Evolutionary conservation across 2,113 vertebrate genomes (phyloP), one percentile per base, ranked within the genome.

Genomic region (Aspidoscelis tigris): DNA sequence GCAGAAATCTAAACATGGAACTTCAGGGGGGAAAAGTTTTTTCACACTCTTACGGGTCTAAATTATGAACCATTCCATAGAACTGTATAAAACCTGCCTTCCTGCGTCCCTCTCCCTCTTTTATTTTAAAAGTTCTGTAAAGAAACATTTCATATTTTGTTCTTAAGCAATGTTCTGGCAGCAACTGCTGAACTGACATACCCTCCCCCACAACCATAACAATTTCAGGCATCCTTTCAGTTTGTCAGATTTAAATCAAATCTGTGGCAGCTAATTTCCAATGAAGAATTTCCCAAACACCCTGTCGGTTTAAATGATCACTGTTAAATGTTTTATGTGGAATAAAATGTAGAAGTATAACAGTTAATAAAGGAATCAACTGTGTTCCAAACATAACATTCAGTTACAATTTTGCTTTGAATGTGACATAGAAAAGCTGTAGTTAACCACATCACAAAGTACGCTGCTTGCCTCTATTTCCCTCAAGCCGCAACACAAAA

Each of bases 391-490:
- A 71, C 87, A 91, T 88, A 94, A 94, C 88, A 93, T 90, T 90
- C 88, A 91, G 90, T 83, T 93, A 88, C 85, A 91, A 74, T 90
- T 93, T 89, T 90, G 88, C 93, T 94, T 92, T 94, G 92, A 92
- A 93, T 90, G 89, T 91, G 90, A 78, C 88, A 80, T 18, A 89
- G 89, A 92, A 92, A 93, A 92, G 86, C 89, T 87, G 88, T 80
- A 85, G 76, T 91, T 89, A 89, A 86, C 84, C 88, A 88, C 92
- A 91, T 93, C 94, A 92, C 85, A 91, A 84, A 79, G 87, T 8
- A 79, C 78, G 76, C 71, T 86, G 86, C 69, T 90, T 89, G 91
- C 90, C 81, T 88, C 87, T 88, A 74, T 83, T 91, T 85, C 83
- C 89, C 90, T 78, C 22, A 88, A 89, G 82, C 78, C 76, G 76